Evolutionary conservation across 2,113 vertebrate genomes (phyloP), one percentile per base, ranked within the genome.

Genomic region (Ceuthmochares aereus): DNA sequence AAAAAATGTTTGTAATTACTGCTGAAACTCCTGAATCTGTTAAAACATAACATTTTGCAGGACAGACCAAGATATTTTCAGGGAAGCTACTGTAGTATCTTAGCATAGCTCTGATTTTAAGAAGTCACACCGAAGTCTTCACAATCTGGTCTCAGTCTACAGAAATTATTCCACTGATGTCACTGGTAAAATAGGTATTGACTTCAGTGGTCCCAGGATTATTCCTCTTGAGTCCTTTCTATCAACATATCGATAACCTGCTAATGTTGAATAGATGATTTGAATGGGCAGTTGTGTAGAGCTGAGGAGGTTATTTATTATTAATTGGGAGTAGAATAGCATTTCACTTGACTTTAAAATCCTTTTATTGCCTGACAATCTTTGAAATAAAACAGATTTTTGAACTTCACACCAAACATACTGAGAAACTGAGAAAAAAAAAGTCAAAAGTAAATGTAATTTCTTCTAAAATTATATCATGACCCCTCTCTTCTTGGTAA

Each of bases 401-500:
- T 93, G 85, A 77, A 52, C 59, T 90, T 68, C 69, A 34, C 68
- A 77, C 9, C 30, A 68, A 27, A 30, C 32, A 62, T 47, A 80
- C 43, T 95, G n/a, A 68, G 45, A 92, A 95, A 86, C 21, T 91
- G 49, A 86, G 76, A 37, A 43, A 45, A 43, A 34, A 68, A 52
- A 73, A 5, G 10, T 20, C 27, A 92, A 45, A 36, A 85, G 17
- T 85, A 93, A 96, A 91, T 79, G 37, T 14, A 55, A 66, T 90
- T 96, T 93, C 23, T 91, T 90, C 54, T 72, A 80, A 66, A 90
- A 79, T 58, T 16, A 27, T 54, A 84, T 14, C 26, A 93, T 82
- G 4, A 11, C 13, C 5, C 23, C 58, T 87, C 34, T 72, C 45
- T 89, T 90, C 49, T 92, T 70, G 21, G 14, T 94, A 93, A 82